phyloP scores from a whole-genome alignment of 2,113 vertebrate genomes.

The Cottus gobio region DNA sequence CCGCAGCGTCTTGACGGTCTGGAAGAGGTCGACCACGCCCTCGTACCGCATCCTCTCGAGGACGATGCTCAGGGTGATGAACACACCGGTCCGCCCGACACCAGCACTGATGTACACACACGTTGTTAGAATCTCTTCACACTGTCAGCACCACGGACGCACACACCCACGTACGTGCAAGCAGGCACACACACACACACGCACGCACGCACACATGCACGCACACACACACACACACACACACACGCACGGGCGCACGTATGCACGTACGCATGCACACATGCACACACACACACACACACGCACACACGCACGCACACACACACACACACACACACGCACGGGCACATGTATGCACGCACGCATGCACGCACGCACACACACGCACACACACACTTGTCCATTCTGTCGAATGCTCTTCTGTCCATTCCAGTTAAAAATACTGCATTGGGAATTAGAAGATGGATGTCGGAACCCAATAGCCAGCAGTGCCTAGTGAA shows the following conservation, averaged over 20 bases:
- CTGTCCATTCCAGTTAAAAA: no score
- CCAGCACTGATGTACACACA: constrained; percentile 85
- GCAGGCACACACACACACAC: neutral
- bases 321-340: neutral
- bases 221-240: no score
- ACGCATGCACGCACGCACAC: constrained; percentile 4
- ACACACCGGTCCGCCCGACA: constrained; percentile 94
- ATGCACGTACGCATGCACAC: no score
- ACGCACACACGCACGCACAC: neutral
- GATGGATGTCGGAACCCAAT: no score
- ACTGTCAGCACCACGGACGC: neutral
- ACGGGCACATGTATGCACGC: neutral
- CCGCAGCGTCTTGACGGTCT: constrained; percentile 95
- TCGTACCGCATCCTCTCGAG: constrained; percentile 98
- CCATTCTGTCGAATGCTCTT: no score
- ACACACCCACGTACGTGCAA: neutral
- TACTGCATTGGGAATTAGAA: no score
- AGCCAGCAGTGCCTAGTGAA: no score
- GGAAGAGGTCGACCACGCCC: constrained; percentile 96
- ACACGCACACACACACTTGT: no score
- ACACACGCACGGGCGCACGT: no score
- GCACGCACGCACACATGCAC: no score
- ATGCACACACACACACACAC: no score
- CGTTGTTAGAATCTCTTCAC: constrained; percentile 11
- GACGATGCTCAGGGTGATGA: constrained; percentile 96